Percentiles rank a stretch among this genome's conserved stretches.
phyloP scores from a whole-genome alignment of 1,140 invertebrate species.

The Eufriesea mexicana region DNA sequence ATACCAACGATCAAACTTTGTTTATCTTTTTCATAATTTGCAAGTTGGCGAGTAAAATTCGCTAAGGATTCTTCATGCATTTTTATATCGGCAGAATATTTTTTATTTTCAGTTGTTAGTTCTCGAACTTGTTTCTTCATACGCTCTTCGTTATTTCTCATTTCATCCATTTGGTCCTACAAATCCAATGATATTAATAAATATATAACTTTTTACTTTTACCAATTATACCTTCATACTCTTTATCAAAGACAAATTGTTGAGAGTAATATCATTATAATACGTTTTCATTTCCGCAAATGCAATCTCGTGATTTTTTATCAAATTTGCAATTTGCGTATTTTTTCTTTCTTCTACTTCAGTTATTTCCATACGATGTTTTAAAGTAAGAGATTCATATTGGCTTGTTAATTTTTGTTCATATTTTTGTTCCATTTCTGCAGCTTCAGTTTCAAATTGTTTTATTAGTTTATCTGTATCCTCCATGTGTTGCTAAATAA shows the following conservation, averaged over 20 bases:
- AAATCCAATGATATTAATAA: not conserved
- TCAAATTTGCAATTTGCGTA: conserved; percentile 90
- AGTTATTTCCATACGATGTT: conserved; percentile 89
- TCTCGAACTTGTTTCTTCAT: conserved; percentile 87
- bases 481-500: conserved; percentile 77
- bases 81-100: conserved; percentile 87
- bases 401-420: conserved; percentile 90
- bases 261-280: conserved; percentile 96
- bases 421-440: conserved; percentile 91
- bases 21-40: conserved; percentile 92
- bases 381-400: conserved; percentile 88
- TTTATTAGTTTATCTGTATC: conserved; percentile 86
- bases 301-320: conserved; percentile 91
- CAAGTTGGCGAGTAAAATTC: conserved; percentile 88
- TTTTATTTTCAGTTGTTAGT: conserved; percentile 88
- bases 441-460: conserved; percentile 88
- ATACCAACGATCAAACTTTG: conserved; percentile 78
- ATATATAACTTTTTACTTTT: not conserved
- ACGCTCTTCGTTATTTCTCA: conserved; percentile 91
- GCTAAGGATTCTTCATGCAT: conserved; percentile 86
- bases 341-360: conserved; percentile 96
- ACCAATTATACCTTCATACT: conserved; percentile 86
- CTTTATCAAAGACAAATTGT: conserved; percentile 93
- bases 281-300: conserved; percentile 95
- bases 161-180: conserved; percentile 92